Percentiles rank a stretch among this genome's conserved stretches.
phyloP scores from a whole-genome alignment of 2,888 invertebrate species.

The Orchestes rusci region DNA sequence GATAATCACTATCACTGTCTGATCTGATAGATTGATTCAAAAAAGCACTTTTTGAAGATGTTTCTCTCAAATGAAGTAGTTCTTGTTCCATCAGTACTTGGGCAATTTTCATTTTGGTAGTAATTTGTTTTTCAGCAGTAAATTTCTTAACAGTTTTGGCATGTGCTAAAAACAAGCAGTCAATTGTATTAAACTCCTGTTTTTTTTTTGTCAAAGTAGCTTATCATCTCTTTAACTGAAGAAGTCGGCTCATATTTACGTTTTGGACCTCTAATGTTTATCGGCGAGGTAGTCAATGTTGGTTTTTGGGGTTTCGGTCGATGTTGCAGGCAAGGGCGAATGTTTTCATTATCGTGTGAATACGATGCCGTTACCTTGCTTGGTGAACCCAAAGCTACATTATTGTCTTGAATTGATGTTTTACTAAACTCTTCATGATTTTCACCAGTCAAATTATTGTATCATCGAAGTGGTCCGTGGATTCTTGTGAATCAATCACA shows the following conservation, averaged over 20 bases:
- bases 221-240: conserved; percentile 6
- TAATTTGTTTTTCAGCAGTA: conserved; percentile 10
- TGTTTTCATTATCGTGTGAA: no score
- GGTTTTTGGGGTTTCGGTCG: not conserved
- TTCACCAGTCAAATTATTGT: no score
- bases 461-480: no score
- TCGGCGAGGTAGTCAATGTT: no score
- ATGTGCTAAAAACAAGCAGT: conserved; percentile 1
- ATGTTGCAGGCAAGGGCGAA: no score
- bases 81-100: not conserved
- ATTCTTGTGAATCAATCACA: conserved; percentile 4
- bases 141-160: conserved; percentile 13
- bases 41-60: not conserved
- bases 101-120: conserved; percentile 16
- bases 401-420: no score
- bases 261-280: not conserved
- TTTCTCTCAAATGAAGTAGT: not conserved
- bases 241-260: not conserved
- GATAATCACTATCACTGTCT: not conserved
- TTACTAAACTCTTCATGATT: no score
- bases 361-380: no score
- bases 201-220: conserved; percentile 8
- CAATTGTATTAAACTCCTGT: not conserved
- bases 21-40: not conserved
- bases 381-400: no score